These are phyloP conservation scores for Nymphalis io DNA, from an alignment of 1,140 invertebrate genomes.

Conservation along the genomic window DNA sequence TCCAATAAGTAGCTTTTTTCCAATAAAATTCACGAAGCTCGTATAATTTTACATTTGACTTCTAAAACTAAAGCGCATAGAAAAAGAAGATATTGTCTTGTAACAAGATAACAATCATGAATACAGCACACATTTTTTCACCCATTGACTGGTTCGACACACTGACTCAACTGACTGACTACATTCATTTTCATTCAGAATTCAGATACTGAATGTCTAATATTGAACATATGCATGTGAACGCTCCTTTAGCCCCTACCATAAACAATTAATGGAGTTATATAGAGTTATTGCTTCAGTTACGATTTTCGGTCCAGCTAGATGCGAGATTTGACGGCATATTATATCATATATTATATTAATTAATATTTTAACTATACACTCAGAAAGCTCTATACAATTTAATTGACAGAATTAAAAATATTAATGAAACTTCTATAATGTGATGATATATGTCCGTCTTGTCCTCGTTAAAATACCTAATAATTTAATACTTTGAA, in stretches of 20 bases:
- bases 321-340: background rate
- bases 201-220: conserved; percentile 17
- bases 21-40: background rate
- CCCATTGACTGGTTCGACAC: conserved; percentile 26
- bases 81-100: conserved; percentile 18
- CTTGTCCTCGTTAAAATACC: too few species aligned
- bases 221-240: conserved; percentile 15
- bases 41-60: conserved; percentile 3
- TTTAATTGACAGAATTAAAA: too few species aligned
- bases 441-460: too few species aligned
- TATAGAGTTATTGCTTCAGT: conserved; percentile 1
- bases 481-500: too few species aligned
- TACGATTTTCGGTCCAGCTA: background rate
- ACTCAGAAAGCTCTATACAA: too few species aligned
- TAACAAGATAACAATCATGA: conserved; percentile 25
- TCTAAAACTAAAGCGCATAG: background rate
- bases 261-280: background rate
- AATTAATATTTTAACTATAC: too few species aligned
- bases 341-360: too few species aligned
- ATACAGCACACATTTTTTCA: conserved; percentile 31
- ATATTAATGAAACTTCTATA: too few species aligned
- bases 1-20: conserved; percentile 9
- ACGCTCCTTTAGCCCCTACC: conserved; percentile 19
- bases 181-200: conserved; percentile 21
- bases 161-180: conserved; percentile 21